These are phyloP conservation scores for Patiria pectinifera DNA, from an alignment of 53 echinoderm and acorn worm species.

Conservation along the genomic window DNA sequence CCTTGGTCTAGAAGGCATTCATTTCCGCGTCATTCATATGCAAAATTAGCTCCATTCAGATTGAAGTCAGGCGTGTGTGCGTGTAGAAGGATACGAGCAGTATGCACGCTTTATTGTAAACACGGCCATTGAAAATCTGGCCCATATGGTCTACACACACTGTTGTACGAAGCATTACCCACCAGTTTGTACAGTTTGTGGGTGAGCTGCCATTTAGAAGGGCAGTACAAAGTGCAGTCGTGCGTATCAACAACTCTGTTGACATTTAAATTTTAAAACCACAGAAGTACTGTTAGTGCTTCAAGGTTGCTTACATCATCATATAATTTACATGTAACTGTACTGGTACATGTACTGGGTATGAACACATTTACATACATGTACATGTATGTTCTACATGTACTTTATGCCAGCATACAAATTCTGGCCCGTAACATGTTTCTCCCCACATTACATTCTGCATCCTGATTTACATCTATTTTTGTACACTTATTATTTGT, in stretches of 20 bases:
- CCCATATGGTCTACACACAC: background rate
- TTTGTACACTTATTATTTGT: too few relatives aligned
- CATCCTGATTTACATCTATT: too few relatives aligned
- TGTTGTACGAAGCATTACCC: background rate
- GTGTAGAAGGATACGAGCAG: too few relatives aligned
- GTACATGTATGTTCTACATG: too few relatives aligned
- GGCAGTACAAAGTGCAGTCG: constrained; percentile 33
- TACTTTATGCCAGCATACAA: too few relatives aligned
- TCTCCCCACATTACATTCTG: too few relatives aligned
- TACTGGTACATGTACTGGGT: background rate
- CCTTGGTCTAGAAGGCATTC: background rate
- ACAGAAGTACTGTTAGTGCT: background rate
- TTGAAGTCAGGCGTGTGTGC: background rate
- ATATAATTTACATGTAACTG: background rate
- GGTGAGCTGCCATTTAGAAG: background rate
- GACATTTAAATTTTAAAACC: constrained; percentile 12
- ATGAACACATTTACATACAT: too few relatives aligned
- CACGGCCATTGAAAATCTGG: background rate
- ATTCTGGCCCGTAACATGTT: too few relatives aligned
- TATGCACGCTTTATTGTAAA: background rate
- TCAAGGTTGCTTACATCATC: background rate
- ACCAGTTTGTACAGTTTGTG: background rate
- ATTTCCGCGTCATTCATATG: constrained; percentile 28
- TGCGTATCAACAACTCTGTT: constrained; percentile 24
- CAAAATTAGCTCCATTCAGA: background rate